Base-by-base conservation (phyloP, 2,888 invertebrate species). In the Poecilobothrus nobilitatus region DNA sequence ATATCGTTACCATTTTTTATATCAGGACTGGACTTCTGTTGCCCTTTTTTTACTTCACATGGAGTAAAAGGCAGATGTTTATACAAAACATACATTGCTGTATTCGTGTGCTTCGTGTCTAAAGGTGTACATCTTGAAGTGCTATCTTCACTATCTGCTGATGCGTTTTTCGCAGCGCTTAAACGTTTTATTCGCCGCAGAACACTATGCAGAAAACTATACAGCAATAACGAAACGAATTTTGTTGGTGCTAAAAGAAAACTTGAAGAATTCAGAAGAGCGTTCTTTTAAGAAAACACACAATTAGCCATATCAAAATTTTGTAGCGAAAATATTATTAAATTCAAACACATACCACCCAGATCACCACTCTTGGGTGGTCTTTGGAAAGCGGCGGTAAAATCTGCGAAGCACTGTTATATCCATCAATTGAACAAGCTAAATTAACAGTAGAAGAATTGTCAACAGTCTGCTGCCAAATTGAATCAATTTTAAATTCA, bases 61-160 rank as follows among this genome's bases (percentile, higher is more conserved):
- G 41, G 62, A 21, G 10, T 22, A 33, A 18, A 69, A 66, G 70
- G 70, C 12, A 61, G 61, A 44, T 53, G 63, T 2, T 62, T 44
- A 18, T 27, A 67, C 12, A 73, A 73, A 65, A 67, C 70, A 0
- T 73, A 71, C 66, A 27, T 72, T 9, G 70, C 68, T 20, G 68
- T 71, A 6, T 73, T 72, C 6, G 70, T 71, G 6, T 71, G 68
- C 37, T 71, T 71, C 8, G 15, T 68, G 2, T 71, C 70, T 0
- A 72, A 72, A 53, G 72, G 72, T 2, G 67, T 72, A 8, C 71
- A 72, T 44, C 41, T 74, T 10, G 72, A 74, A 67, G 67, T 71
- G 6, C 73, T 74, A 9, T 67, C 69, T 2, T 71, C 71, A 65
- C 53, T 73, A 21, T 66, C 73, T 6, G 44, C 70, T 12, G 68